Base-by-base conservation (phyloP, 2,797 vertebrate species). In the Sparus aurata region DNA sequence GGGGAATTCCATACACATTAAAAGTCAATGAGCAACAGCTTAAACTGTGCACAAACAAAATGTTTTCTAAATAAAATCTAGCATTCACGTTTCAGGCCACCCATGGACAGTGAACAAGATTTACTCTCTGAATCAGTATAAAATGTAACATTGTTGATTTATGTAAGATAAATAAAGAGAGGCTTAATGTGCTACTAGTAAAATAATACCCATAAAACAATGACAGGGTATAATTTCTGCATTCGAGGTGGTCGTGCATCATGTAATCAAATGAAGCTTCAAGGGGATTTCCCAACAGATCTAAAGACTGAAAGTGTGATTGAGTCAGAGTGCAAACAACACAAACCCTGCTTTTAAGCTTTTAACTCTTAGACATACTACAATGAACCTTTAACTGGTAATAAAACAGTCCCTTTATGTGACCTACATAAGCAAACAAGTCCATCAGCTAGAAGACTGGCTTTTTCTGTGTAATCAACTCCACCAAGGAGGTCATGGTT, bases 11-110 rank as follows among this genome's bases (percentile, higher is more conserved):
- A 70, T 6, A 30, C 3, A 55, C 5, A 46, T 59, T n/a, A 60
- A 66, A 82, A 69, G 41, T 79, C 75, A 90, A 62, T 77, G 41
- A 89, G 18, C 25, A 63, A 74, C 67, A 75, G 38, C 17, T 62
- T 38, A 58, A 20, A 55, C 15, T 25, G 5, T 41, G 22, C 9
- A 38, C 53, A 25, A 55, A 41, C 18, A 20, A 30, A 23, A 12
- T 58, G 45, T 25, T 60, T 15, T 60, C 18, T 12, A 34, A 50
- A 45, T 41, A 2, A 50, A 12, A 59, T 20, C 20, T 11, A 61
- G 22, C 16, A n/a, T 64, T 47, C 18, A 30, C 53, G 20, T 53
- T 38, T 41, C 66, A 59, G 68, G 45, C 16, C 59, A 20, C 18
- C 5, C 38, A 49, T 9, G 38, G n/a, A 45, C 30, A 43, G 6